Base-by-base conservation (phyloP, 2,888 invertebrate species). In the Cheilosia vulpina region DNA sequence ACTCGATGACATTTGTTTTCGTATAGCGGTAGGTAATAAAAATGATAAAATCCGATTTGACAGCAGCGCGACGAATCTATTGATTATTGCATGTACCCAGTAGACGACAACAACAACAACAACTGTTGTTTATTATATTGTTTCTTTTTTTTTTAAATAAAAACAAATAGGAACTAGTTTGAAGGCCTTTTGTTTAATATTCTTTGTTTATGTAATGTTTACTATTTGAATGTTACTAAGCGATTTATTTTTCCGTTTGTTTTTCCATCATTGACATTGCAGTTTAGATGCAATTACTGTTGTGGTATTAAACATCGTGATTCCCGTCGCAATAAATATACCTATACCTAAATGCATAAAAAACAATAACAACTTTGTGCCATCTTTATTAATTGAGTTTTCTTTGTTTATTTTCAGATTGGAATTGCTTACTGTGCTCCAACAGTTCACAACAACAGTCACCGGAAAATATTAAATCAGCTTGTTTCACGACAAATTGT, bases 401-500 rank as follows among this genome's bases (percentile, higher is more conserved):
- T 5, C 31, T 82, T 69, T 66, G 11, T 77, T 43, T 77, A 53
- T 47, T 82, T 82, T 57, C 82, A 82, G 82, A 77, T 77, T 77
- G 19, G 43, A 66, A 53, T 66, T 50, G 45, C 53, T 71, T 47
- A 43, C 52, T 63, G 34, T 34, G 50, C 52, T 68, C 31, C 65
- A 82, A 47, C 45, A 17, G 52, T 52, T 45, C 19, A 11, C 69
- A 34, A 52, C 72, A 65, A 65, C 63, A 72, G 50, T 58, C 65
- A 77, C 65, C 65, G 21, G 52, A 60, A 27, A 57, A 81, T 38
- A 78, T 38, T 62, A 21, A 71, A 50, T 66, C 65, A 71, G 71
- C 66, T n/a, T 71, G 66, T 77, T 68, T 66, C 55, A 62, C 69
- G 52, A 52, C 63, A 71, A 71, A 81, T 53, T 55, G 38, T 62